phyloP scores from a whole-genome alignment of 2,797 vertebrate genomes.

The Argya squamiceps region DNA sequence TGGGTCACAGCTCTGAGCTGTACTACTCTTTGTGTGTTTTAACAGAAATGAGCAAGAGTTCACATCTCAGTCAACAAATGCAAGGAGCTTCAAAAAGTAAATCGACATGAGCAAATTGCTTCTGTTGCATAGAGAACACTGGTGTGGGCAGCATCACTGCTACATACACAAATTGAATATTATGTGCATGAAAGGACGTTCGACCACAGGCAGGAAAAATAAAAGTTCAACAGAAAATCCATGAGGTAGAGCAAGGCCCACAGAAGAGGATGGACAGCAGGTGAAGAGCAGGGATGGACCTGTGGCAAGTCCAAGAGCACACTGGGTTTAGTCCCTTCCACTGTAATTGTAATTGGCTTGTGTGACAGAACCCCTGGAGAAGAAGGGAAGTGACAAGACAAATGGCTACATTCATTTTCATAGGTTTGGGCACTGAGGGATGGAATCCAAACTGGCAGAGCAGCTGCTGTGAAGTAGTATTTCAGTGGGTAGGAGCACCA shows the following conservation, averaged over 20 bases:
- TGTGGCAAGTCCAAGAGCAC: neutral
- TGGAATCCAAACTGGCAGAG: neutral
- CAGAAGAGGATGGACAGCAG: neutral
- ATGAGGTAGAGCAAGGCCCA: neutral
- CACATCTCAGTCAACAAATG: neutral
- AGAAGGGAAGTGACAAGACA: neutral
- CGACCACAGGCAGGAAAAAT: constrained; percentile 6
- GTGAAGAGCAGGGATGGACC: neutral
- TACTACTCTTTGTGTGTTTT: neutral
- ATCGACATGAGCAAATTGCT: neutral
- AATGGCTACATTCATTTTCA: neutral
- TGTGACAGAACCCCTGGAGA: neutral
- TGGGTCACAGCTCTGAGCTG: neutral
- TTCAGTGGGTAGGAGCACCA: accelerated
- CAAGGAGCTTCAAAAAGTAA: neutral
- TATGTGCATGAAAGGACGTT: neutral
- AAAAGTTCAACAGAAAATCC: neutral
- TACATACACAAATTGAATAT: neutral
- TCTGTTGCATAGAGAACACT: neutral
- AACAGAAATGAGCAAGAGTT: neutral
- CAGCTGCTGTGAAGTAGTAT: neutral
- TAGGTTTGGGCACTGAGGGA: neutral
- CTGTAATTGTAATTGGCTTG: neutral
- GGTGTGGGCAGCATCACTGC: neutral
- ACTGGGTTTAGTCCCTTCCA: neutral